A percentile compares a stretch with the other conserved stretches of the same genome.
Conservation (phyloP, 2,113 vertebrate species). For the Thalassarche chlororhynchos region DNA sequence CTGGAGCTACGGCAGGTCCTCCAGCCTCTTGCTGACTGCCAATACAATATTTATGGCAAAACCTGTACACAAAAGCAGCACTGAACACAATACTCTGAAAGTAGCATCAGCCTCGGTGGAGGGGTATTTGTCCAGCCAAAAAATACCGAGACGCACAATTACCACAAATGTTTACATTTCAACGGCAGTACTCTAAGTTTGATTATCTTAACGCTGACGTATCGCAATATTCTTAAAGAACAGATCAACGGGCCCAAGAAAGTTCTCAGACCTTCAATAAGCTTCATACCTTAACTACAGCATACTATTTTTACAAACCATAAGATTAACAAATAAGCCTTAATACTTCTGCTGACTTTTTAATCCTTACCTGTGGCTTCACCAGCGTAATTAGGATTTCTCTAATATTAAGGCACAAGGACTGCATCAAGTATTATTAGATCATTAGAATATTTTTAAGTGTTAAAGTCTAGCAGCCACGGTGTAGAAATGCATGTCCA, state of each 20-base stretch:
- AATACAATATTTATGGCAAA: neutral
- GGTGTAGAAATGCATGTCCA: neutral
- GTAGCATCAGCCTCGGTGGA: neutral
- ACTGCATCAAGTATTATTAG: conserved; percentile 13
- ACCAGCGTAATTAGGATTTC: conserved; percentile 3
- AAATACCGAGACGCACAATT: neutral
- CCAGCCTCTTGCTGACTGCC: neutral
- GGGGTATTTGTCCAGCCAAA: neutral
- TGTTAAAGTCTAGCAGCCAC: neutral
- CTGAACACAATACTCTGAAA: neutral
- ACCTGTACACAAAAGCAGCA: neutral
- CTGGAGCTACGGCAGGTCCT: neutral
- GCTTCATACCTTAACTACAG: neutral
- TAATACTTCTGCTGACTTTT: neutral
- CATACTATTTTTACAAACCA: neutral
- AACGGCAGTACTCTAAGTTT: neutral
- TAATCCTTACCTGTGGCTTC: conserved; percentile 21
- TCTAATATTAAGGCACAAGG: conserved; percentile 19
- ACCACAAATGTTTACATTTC: neutral
- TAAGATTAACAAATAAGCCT: conserved; percentile 6
- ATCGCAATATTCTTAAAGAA: neutral
- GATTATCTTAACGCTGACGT: neutral
- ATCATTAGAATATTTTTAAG: neutral
- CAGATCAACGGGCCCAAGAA: neutral
- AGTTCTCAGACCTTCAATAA: neutral